Conservation (phyloP, 92 coral and sea anemone species). For the Paragorgia papillata region DNA sequence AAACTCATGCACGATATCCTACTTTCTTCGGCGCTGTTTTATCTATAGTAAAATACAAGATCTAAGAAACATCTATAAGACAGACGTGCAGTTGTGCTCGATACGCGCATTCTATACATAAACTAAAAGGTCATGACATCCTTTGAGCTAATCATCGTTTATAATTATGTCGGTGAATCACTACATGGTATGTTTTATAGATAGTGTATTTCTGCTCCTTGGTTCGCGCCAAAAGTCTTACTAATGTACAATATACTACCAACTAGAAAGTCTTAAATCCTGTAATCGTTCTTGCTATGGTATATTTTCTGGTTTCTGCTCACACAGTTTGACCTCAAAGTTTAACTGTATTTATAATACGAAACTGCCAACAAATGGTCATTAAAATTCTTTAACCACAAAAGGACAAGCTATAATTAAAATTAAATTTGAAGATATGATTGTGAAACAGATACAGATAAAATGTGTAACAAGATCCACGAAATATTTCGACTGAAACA, state of each 20-base stretch:
- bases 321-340: not conserved
- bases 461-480: not conserved
- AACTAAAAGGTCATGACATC: too few species aligned
- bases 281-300: not conserved
- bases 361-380: constrained; percentile 1
- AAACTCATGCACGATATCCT: too few species aligned
- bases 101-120: not conserved
- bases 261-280: not conserved
- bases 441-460: constrained; percentile 14
- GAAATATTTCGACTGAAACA: too few species aligned
- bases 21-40: too few species aligned
- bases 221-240: not conserved
- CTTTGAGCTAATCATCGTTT: too few species aligned
- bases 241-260: not conserved
- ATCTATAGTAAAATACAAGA: not conserved
- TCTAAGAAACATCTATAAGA: not conserved
- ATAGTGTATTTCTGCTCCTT: not conserved
- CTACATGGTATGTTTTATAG: not conserved
- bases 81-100: not conserved
- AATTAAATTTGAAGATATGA: not conserved
- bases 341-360: constrained; percentile 17
- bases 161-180: too few species aligned
- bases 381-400: constrained; percentile 38
- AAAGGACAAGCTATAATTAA: not conserved
- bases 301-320: not conserved